Base-by-base conservation (phyloP, 2,797 vertebrate genomes). In the Megalops cyprinoides region DNA sequence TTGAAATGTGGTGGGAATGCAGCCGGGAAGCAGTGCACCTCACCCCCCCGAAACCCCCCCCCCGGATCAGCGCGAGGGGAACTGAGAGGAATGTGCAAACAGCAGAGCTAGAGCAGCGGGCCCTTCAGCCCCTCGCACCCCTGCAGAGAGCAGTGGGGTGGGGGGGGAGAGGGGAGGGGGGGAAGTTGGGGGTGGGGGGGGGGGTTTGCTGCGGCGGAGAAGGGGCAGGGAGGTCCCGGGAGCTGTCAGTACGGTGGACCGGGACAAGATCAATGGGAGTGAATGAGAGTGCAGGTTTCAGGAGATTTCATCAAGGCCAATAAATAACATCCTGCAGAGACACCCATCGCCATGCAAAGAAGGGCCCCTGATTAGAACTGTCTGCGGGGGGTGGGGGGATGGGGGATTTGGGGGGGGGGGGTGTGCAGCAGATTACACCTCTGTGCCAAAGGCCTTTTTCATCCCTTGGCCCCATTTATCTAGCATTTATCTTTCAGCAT, bases 291-390 rank as follows among this genome's bases (percentile, higher is more conserved):
- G 90, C 88, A 93, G 90, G 90, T 92, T 91, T 89, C 91, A 90
- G 89, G 90, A 90, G 91, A 90, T 92, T 90, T 92, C 89, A 92
- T 89, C 91, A 88, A 81, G 88, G 88, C 90, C 92, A 93, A 94
- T 94, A 94, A 94, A 95, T 94, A 94, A 94, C 91, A 90, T 93
- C 92, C 93, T 90, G 93, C 90, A 84, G 89, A 91, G 90, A 89
- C 87, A 90, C 84, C 84, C 82, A 65, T 42, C 71, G 46, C 73
- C 55, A 62, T 31, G 44, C 39, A 75, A 90, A 83, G n/a, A 78
- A 85, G 88, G 85, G 82, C 87, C 87, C 86, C 88, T 91, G 90
- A 93, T 91, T 89, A 88, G 85, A 87, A 85, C 84, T 82, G 87
- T 87, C 78, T 34, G 39, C 79, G 78, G 79, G 48, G 77, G 74